These are phyloP conservation scores for Melanotaenia duboulayi DNA, from an alignment of 2,113 vertebrate species.

Conservation along the genomic window DNA sequence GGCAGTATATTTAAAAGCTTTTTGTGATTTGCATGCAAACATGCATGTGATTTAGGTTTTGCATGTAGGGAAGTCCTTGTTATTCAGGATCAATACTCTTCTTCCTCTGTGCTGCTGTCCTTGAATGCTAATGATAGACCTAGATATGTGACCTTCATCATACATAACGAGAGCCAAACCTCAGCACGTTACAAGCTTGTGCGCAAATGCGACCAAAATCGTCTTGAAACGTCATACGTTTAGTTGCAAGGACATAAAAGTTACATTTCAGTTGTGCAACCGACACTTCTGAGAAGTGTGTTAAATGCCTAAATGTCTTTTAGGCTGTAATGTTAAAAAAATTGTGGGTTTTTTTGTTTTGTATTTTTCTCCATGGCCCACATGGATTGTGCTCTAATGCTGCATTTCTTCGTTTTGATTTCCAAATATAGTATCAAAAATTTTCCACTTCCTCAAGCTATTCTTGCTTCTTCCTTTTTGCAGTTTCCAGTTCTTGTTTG, in stretches of 20 bases:
- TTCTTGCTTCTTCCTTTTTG: conserved; percentile 51
- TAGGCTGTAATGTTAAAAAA: background rate
- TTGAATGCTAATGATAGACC: background rate
- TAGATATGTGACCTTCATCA: conserved; percentile 6
- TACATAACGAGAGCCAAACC: background rate
- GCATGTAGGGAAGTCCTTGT: conserved; percentile 3
- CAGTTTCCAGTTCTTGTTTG: conserved; percentile 34
- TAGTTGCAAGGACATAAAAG: background rate
- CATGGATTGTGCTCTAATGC: background rate
- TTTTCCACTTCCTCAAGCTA: conserved; percentile 33
- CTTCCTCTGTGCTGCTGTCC: conserved; percentile 2
- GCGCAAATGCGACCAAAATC: background rate
- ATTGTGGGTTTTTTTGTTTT: background rate
- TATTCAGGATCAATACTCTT: conserved; percentile 27
- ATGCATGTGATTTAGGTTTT: no score
- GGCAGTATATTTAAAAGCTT: no score
- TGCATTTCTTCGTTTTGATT: background rate
- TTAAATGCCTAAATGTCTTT: background rate
- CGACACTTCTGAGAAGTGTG: background rate
- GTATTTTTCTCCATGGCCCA: background rate
- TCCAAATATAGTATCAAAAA: conserved; percentile 18
- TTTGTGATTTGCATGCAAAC: no score
- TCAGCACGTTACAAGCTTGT: background rate
- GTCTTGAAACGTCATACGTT: background rate
- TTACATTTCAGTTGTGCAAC: conserved; percentile 5